Conservation (phyloP, 2,888 invertebrate genomes). For the Sisyra nigra region DNA sequence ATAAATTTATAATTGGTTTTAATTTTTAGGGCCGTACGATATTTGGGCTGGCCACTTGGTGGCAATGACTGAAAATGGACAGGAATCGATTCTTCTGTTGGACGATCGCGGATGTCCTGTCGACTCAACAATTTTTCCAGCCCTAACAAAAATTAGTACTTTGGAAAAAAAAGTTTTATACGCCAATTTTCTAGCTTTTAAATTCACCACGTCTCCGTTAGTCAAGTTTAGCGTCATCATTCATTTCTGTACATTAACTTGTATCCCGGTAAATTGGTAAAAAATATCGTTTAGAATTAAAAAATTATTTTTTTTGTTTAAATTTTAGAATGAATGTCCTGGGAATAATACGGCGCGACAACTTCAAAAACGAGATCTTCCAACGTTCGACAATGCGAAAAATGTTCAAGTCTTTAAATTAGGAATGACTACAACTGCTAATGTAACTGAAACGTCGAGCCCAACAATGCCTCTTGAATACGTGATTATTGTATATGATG, state of each 20-base stretch:
- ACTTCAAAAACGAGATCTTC: not conserved
- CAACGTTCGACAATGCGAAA: not conserved
- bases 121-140: slow-evolving; percentile 38
- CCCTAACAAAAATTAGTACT: slow-evolving; percentile 25
- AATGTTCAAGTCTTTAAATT: slow-evolving; percentile 11
- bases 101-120: slow-evolving; percentile 70
- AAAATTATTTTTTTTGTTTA: not conserved
- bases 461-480: slow-evolving; percentile 34
- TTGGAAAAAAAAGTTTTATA: slow-evolving; percentile 28
- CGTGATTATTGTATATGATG: slow-evolving; percentile 37
- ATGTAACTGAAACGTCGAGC: not conserved
- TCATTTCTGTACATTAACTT: slow-evolving; percentile 58
- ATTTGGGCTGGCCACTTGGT: slow-evolving; percentile 64
- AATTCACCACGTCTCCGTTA: slow-evolving; percentile 69
- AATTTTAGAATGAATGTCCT: not conserved
- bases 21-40: slow-evolving; percentile 31
- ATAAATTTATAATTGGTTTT: not conserved
- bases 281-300: too few species aligned
- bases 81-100: slow-evolving; percentile 55
- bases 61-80: slow-evolving; percentile 59
- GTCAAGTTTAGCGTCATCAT: slow-evolving; percentile 71
- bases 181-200: slow-evolving; percentile 66
- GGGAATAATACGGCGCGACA: not conserved
- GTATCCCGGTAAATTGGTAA: slow-evolving; percentile 42
- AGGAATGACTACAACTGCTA: slow-evolving; percentile 13